A percentile compares a stretch with the other conserved stretches of the same genome.
Evolutionary conservation across 2,888 invertebrate genomes (phyloP).

Genomic region (Tryphoninae sp.): DNA sequence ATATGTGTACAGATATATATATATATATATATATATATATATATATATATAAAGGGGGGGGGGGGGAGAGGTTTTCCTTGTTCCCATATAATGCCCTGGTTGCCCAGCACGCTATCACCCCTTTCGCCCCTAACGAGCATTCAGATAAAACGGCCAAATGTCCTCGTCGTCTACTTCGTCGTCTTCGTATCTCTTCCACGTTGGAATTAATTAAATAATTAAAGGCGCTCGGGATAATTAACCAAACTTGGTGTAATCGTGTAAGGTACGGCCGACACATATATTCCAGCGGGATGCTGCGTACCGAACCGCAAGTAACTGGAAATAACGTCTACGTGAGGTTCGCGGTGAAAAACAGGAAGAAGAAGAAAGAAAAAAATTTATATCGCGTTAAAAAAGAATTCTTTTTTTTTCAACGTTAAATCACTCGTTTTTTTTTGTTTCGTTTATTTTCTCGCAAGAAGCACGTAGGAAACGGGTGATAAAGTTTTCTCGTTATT

Average conservation of each 20-base stretch:
- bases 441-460: too few species aligned
- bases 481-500: too few species aligned
- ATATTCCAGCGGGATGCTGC: not conserved
- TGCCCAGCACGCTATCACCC: slow-evolving; percentile 35
- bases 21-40: not conserved
- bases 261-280: slow-evolving; percentile 9
- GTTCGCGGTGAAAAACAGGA: too few species aligned
- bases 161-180: slow-evolving; percentile 36
- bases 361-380: too few species aligned
- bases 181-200: slow-evolving; percentile 38
- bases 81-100: slow-evolving; percentile 35
- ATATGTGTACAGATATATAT: not conserved
- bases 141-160: slow-evolving; percentile 55
- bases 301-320: not conserved
- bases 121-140: slow-evolving; percentile 53
- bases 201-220: slow-evolving; percentile 59
- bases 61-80: slow-evolving; percentile 9
- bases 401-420: too few species aligned
- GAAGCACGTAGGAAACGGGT: too few species aligned
- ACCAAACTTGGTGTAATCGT: slow-evolving; percentile 28
- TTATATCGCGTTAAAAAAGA: too few species aligned
- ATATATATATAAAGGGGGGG: too few species aligned
- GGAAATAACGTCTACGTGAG: too few species aligned
- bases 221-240: slow-evolving; percentile 38
- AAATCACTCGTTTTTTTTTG: too few species aligned